Evolutionary conservation across 2,113 vertebrate species (phyloP).

Genomic region (Paratilapia polleni): DNA sequence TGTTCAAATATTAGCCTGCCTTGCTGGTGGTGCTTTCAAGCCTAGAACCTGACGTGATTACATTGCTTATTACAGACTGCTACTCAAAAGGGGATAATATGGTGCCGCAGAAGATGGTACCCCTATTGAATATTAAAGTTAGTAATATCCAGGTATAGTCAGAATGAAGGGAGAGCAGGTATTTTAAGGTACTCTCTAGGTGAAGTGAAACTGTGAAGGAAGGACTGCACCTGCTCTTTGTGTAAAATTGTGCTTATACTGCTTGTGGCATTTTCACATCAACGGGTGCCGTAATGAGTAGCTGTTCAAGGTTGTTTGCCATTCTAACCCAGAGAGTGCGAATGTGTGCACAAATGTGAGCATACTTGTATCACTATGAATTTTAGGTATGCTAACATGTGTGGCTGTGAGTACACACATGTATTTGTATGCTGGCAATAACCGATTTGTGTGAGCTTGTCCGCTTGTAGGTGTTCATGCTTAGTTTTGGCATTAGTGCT

Average conservation of each 20-base stretch:
- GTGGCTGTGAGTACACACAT: not conserved
- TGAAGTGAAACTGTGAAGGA: slow-evolving; percentile 24
- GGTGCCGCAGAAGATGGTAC: not conserved
- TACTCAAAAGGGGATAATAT: slow-evolving; percentile 23
- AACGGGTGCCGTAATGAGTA: slow-evolving; percentile 33
- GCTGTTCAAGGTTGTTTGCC: slow-evolving; percentile 47
- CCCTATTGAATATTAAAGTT: slow-evolving; percentile 26
- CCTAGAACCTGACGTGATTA: slow-evolving; percentile 39
- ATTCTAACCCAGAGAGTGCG: slow-evolving; percentile 16
- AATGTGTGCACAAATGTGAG: not conserved
- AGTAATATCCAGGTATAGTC: not conserved
- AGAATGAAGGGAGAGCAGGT: not conserved
- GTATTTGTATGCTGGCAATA: slow-evolving; percentile 3
- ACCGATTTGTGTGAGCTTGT: not conserved
- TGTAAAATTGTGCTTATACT: not conserved
- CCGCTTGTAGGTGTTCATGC: not conserved
- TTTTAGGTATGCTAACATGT: not conserved
- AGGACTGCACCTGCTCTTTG: slow-evolving; percentile 42
- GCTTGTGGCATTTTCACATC: slow-evolving; percentile 50
- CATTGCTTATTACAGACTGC: slow-evolving; percentile 41
- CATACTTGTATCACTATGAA: not conserved
- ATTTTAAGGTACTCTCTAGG: slow-evolving; percentile 33
- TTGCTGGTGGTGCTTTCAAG: slow-evolving; percentile 26
- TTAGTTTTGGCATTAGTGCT: not conserved
- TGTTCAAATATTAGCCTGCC: slow-evolving; percentile 65